Base-by-base conservation (phyloP, 2,888 invertebrate species). In the Brenthis ino region DNA sequence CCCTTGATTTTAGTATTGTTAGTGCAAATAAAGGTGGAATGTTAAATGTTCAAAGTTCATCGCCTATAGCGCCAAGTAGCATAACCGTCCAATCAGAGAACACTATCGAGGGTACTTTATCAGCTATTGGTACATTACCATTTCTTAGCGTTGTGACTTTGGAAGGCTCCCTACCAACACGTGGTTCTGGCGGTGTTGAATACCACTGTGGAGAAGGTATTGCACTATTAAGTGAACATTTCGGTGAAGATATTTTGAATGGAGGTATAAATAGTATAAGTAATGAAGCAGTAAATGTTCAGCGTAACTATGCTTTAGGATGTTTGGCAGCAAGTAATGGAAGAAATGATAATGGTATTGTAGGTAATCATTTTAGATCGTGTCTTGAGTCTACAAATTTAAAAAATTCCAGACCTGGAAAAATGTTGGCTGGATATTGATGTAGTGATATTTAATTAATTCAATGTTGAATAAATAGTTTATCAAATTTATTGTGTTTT, bases 1-100 rank as follows among this genome's bases (percentile, higher is more conserved):
- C 16, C 3, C 51, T 60, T 8, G 60, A 60, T 33, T 55, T 67
- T 53, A 67, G 54, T 60, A 60, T 60, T 33, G 53, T 60, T 54
- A 54, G 48, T 13, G 48, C 55, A 6, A 58, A 58, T 16, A 65
- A 48, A 11, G 48, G 47, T 48, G 47, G 65, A 28, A 48, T 28
- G 5, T 50, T 56, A 2, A 48, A 47, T 57, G 24, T 55, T 5
- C 56, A 57, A 28, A 56, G 56, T 57, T 48, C 56, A 24, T 65
- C 64, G 24, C 13, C 14, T 37, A 53, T 58, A 12, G 6, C 12
- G 6, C 66, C 57, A 24, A 58, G 47, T 47, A 53, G 51, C 2
- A 61, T 61, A 51, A 50, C 53, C 6, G 28, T 66, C 13, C 33
- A 51, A 12, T 61, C 61, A 16, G 61, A 61, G 12, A 61, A 61